Percentiles rank a stretch among this genome's conserved stretches.
phyloP scores from a whole-genome alignment of 2,888 invertebrate genomes.

The Drosophila quinaria region DNA sequence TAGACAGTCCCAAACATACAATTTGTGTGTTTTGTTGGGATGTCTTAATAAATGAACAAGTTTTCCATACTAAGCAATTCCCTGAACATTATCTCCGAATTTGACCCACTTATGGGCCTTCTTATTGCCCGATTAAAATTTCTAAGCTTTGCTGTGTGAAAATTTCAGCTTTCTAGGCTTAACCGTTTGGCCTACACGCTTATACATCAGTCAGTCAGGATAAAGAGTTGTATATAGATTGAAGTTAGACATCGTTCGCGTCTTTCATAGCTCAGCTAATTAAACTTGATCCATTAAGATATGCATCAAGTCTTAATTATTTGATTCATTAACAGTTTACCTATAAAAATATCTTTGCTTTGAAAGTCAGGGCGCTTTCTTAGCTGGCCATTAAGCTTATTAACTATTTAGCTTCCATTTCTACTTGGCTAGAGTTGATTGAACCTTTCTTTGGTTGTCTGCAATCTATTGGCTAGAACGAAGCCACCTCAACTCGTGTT shows the following conservation, averaged over 20 bases:
- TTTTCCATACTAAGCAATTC: too few relatives aligned
- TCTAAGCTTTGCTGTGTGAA: too few relatives aligned
- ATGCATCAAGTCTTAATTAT: not conserved
- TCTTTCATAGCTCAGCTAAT: not conserved
- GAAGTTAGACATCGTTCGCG: not conserved
- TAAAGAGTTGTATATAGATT: too few relatives aligned
- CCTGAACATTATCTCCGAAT: too few relatives aligned
- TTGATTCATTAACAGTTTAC: conserved; percentile 14
- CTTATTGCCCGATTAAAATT: too few relatives aligned
- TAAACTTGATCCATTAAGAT: not conserved
- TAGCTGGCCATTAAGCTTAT: conserved; percentile 24
- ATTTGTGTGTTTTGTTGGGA: too few relatives aligned
- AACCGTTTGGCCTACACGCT: too few relatives aligned
- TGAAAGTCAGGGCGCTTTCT: not conserved
- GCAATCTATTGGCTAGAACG: not conserved
- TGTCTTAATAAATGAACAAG: too few relatives aligned
- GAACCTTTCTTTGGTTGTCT: conserved; percentile 50
- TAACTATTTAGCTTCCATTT: conserved; percentile 55
- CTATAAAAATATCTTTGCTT: conserved; percentile 1
- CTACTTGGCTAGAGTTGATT: conserved; percentile 56
- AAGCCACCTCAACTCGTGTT: conserved; percentile 10
- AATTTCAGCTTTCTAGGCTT: too few relatives aligned
- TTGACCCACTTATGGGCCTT: too few relatives aligned
- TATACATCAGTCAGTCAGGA: too few relatives aligned
- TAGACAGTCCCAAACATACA: too few relatives aligned